phyloP scores from a whole-genome alignment of 1,140 invertebrate genomes.

The Eurosta solidaginis region DNA sequence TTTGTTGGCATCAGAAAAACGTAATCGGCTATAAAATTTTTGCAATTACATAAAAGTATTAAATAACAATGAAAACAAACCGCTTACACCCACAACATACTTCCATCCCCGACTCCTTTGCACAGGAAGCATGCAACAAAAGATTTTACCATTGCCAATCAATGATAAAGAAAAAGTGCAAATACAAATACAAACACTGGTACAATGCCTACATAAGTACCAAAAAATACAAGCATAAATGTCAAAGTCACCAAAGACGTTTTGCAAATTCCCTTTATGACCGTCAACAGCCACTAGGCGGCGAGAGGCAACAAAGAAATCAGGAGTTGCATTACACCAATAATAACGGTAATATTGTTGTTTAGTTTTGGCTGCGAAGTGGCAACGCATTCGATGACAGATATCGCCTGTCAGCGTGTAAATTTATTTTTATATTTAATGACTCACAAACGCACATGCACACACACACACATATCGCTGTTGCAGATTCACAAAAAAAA shows the following conservation, averaged over 20 bases:
- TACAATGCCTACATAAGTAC: background rate
- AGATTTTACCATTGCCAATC: conserved; percentile 3
- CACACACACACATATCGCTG: conserved; percentile 30
- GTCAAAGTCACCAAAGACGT: conserved; percentile 21
- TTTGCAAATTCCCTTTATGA: conserved; percentile 55
- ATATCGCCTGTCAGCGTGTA: conserved; percentile 42
- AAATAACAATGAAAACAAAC: conserved; percentile 36
- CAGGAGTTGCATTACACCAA: conserved; percentile 12
- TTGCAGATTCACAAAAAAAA: background rate
- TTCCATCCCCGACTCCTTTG: background rate
- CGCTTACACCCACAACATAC: conserved; percentile 19
- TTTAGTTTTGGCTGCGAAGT: background rate
- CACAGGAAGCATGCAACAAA: background rate
- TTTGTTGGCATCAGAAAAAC: too few relatives aligned
- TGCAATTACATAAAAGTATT: conserved; percentile 18
- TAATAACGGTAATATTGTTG: conserved; percentile 9
- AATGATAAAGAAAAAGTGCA: conserved; percentile 54
- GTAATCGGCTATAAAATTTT: conserved; percentile 20
- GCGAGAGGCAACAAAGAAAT: background rate
- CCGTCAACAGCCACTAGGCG: conserved; percentile 35
- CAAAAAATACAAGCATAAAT: background rate
- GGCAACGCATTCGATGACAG: conserved; percentile 32
- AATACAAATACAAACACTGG: conserved; percentile 35
- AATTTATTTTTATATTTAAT: conserved; percentile 58
- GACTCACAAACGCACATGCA: conserved; percentile 43